phyloP scores from a whole-genome alignment of 1,140 invertebrate genomes.

The Pomacea maculata region DNA sequence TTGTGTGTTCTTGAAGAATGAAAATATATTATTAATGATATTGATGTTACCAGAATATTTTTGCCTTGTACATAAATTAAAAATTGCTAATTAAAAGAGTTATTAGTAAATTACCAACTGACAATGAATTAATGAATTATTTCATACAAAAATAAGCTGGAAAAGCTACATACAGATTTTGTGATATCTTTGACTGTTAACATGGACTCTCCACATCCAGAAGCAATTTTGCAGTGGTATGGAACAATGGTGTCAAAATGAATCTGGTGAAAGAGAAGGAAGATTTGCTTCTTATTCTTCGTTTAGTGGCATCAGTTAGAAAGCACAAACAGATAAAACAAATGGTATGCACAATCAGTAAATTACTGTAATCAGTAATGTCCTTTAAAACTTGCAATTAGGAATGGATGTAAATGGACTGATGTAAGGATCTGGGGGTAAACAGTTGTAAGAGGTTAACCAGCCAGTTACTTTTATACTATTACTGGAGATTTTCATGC shows the following conservation, averaged over 20 bases:
- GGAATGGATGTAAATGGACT: too few species aligned
- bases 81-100: not conserved
- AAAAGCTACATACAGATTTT: not conserved
- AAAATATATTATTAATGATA: not conserved
- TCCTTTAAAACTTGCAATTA: too few species aligned
- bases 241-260: slow-evolving; percentile 12
- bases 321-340: not conserved
- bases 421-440: too few species aligned
- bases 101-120: too few species aligned
- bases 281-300: not conserved
- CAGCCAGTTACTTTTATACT: too few species aligned
- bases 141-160: not conserved
- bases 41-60: not conserved
- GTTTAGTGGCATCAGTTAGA: not conserved
- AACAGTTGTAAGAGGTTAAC: too few species aligned
- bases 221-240: slow-evolving; percentile 14
- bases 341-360: not conserved
- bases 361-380: too few species aligned
- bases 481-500: too few species aligned
- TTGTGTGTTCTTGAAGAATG: slow-evolving; percentile 8
- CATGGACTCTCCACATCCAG: slow-evolving; percentile 9
- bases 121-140: too few species aligned
- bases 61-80: not conserved
- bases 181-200: not conserved
- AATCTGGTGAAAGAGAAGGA: not conserved